phyloP scores from a whole-genome alignment of 2,113 vertebrate genomes.

The Rhinopithecus roxellana region DNA sequence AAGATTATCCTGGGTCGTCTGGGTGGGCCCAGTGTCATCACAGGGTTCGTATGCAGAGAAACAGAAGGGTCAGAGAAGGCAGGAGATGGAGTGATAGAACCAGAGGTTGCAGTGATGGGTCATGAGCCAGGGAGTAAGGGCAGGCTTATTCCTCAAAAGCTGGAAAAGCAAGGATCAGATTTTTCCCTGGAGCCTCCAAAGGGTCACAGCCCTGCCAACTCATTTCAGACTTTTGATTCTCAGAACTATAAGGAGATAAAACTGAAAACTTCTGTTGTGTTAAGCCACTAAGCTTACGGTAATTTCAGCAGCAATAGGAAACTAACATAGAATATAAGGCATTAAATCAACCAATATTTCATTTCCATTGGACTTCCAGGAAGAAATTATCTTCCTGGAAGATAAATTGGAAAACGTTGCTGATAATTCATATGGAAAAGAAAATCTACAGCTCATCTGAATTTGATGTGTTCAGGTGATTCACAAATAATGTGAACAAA shows the following conservation, averaged over 20 bases:
- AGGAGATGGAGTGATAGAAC: background rate
- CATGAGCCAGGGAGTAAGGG: rapidly evolving
- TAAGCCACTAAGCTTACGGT: background rate
- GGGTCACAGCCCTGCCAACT: rapidly evolving
- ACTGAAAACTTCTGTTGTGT: background rate
- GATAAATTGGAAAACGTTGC: background rate
- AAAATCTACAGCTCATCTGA: background rate
- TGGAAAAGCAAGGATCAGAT: background rate
- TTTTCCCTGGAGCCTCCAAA: background rate
- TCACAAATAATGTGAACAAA: background rate
- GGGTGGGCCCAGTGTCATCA: too few species aligned
- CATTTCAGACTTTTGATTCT: background rate
- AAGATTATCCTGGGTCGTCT: background rate
- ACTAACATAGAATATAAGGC: too few species aligned
- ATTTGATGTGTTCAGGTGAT: background rate
- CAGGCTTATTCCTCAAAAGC: background rate
- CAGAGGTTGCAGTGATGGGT: rapidly evolving
- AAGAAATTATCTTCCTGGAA: background rate
- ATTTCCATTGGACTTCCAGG: background rate
- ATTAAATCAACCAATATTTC: background rate
- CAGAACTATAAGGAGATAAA: background rate
- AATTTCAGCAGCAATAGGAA: background rate
- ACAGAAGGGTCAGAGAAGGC: background rate
- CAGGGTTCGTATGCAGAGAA: background rate
- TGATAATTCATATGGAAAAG: background rate